Evolutionary conservation across 2,888 invertebrate genomes (phyloP), one percentile per base, ranked within the genome.

Genomic region (Andrena dorsata): DNA sequence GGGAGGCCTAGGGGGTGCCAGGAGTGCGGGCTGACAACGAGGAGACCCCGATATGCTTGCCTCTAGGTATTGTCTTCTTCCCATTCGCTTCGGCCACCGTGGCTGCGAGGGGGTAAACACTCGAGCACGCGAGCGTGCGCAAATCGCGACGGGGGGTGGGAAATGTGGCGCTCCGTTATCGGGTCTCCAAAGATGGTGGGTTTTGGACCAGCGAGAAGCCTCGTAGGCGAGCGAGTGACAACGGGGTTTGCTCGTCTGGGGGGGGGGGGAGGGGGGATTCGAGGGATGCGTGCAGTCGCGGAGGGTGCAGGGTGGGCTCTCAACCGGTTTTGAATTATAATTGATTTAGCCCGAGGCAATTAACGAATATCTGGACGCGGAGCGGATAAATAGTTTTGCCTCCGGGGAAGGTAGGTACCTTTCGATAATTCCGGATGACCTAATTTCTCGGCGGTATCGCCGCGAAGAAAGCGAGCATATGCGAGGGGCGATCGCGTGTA

Each of bases 71-170:
- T 72, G 13, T 64, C 60, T 66, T 69, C 28, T 65, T 28, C 47
- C 6, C 26, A n/a, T 41, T 63, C 74, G 51, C 16, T 16, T 51
- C n/a, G 32, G 5, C 30, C 32, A 16, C 35, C 28, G 63, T n/a
- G 35, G 30, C 10, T 47, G 32, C 72, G 53, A 70, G 61, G 81
- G 16, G 66, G 72, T 81, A 77, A 83, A 73, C 73, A 81, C 80
- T 82, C 63, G 68, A 72, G 26, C 32, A 16, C 64, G 82, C 70
- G 82, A 73, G 76, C 81, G 76, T 81, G 82, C 82, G 82, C 82
- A 83, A 83, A 81, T 81, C 64, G 76, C 13, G 30, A 53, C 32
- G 60, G 60, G 60, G 13, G 76, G 63, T 81, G 81, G 73, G 56
- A 81, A 83, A 73, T 73, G 81, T 70, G 65, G 82, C 80, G 81